Conservation (phyloP, 2,888 invertebrate species). For the Sinopyrophorus schimmeli region DNA sequence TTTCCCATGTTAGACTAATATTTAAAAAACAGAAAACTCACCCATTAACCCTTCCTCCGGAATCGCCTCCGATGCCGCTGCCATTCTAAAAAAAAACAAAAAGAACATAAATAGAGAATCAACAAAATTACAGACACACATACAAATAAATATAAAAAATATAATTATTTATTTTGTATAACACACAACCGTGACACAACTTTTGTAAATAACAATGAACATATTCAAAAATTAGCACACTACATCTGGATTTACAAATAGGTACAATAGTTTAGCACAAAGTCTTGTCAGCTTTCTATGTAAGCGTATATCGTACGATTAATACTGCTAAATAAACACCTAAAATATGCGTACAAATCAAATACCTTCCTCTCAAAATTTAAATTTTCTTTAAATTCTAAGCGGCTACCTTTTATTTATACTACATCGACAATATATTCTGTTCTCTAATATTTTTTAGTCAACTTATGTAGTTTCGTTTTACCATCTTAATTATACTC, state of each 20-base stretch:
- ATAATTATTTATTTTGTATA: constrained; percentile 24
- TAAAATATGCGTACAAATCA: constrained; percentile 8
- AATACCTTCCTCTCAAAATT: constrained; percentile 1
- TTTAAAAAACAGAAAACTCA: constrained; percentile 57
- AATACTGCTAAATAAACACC: constrained; percentile 35
- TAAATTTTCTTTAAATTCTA: constrained; percentile 4
- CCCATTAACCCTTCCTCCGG: constrained; percentile 81
- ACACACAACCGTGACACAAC: constrained; percentile 20
- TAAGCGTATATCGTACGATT: constrained; percentile 22
- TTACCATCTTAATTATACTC: too few relatives aligned
- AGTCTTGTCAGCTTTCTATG: constrained; percentile 15
- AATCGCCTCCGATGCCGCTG: constrained; percentile 75
- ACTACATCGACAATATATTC: too few relatives aligned
- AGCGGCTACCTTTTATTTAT: constrained; percentile 4
- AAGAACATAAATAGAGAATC: constrained; percentile 59
- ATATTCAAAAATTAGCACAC: constrained; percentile 12
- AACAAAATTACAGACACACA: constrained; percentile 51
- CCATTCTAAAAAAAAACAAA: constrained; percentile 82
- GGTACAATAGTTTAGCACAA: constrained; percentile 28
- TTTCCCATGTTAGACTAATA: too few relatives aligned
- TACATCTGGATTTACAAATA: constrained; percentile 25
- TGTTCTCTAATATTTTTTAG: too few relatives aligned
- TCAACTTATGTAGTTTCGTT: too few relatives aligned
- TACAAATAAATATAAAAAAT: constrained; percentile 41
- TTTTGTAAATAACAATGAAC: constrained; percentile 22